These are phyloP conservation scores for Agonopterix subpropinquella DNA, from an alignment of 2,888 invertebrate genomes.

Conservation along the genomic window DNA sequence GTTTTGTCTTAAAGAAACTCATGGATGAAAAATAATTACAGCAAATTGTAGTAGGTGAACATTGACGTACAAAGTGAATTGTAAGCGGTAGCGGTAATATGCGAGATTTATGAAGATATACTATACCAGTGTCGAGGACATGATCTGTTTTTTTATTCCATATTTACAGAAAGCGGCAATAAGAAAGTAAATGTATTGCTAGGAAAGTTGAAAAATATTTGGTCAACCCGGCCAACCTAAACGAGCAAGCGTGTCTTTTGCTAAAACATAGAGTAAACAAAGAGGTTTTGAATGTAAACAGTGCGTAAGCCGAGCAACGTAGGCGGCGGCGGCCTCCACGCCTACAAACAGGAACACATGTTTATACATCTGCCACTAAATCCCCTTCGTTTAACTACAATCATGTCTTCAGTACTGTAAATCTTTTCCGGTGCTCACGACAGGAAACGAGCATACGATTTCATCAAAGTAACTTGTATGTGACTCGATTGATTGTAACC, in stretches of 20 bases:
- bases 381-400: constrained; percentile 31
- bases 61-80: no score
- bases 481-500: neutral
- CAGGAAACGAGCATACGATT: neutral
- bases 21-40: no score
- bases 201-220: no score
- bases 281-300: constrained; percentile 47
- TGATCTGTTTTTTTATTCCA: no score
- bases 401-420: constrained; percentile 13
- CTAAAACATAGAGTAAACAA: constrained; percentile 39
- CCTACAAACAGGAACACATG: constrained; percentile 61
- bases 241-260: neutral
- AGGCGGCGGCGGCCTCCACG: constrained; percentile 51
- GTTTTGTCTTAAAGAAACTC: no score
- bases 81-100: no score
- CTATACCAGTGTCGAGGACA: no score
- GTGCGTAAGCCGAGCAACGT: constrained; percentile 31
- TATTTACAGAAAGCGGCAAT: no score
- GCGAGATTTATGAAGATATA: no score
- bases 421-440: constrained; percentile 3
- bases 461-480: neutral
- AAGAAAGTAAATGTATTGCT: no score
- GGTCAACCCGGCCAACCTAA: no score
- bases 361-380: constrained; percentile 50
- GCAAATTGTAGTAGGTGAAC: no score